Evolutionary conservation across 2,797 vertebrate species (phyloP).

Genomic region (Squalus acanthias): DNA sequence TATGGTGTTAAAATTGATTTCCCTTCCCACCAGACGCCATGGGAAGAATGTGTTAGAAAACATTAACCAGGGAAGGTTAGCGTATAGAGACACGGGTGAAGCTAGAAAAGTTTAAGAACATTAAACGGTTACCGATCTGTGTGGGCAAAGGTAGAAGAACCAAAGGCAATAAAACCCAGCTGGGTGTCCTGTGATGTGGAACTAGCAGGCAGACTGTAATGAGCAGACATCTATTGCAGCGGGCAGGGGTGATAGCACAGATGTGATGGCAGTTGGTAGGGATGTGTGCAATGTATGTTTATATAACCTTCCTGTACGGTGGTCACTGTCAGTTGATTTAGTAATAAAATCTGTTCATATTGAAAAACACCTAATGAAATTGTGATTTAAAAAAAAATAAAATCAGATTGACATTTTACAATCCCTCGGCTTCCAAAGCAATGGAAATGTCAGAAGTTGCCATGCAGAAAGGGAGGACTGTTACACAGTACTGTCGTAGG

Average conservation of each 20-base stretch:
- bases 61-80: neutral
- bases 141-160: neutral
- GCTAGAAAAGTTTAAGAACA: neutral
- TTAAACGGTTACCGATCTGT: neutral
- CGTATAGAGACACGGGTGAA: neutral
- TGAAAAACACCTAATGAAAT: neutral
- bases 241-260: constrained; percentile 1
- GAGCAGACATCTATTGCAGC: neutral
- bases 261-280: neutral
- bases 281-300: neutral
- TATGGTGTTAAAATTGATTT: neutral
- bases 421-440: neutral
- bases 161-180: neutral
- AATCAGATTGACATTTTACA: neutral
- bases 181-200: neutral
- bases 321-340: neutral
- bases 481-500: neutral
- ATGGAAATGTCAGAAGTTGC: neutral
- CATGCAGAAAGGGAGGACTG: neutral
- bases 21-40: neutral
- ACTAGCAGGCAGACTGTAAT: neutral
- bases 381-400: neutral
- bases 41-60: neutral
- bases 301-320: neutral
- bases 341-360: constrained; percentile 11